Base-by-base conservation (phyloP, 2,888 invertebrate species). In the Agrochola macilenta region DNA sequence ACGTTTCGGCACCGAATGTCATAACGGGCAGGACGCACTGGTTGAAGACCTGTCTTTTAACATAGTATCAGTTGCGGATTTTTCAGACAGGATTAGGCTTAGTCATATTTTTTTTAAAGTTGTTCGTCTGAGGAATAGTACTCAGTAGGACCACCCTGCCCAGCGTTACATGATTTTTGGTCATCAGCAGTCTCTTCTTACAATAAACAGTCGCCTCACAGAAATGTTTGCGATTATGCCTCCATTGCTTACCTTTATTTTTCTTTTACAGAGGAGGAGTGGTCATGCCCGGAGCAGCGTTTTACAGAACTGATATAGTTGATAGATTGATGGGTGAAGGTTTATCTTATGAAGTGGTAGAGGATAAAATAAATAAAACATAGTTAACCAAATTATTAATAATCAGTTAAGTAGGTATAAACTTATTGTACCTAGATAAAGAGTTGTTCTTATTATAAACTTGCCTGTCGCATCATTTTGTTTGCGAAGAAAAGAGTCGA, bases 231-330 rank as follows among this genome's bases (percentile, higher is more conserved):
- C 35, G 1, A 63, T 12, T 20, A 20, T 20, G 5, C 30, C 5
- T 63, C 35, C 3, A 64, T 39, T 39, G 9, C 30, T 69, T 43
- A 54, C 7, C 5, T 23, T 3, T 8, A 23, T 20, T 70, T 69
- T 64, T 63, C 0, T 65, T 69, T 92, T 92, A 64, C 89, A 93
- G 93, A 61, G 91, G 91, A 23, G 93, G 93, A 26, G 93, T 93
- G 0, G 68, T 93, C 5, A 89, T 89, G 74, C 88, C 90, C 5
- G 92, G 91, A n/a, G 92, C 92, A 63, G 93, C 92, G 17, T 93
- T 92, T 77, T 84, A 84, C 78, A 88, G 88, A 60, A 92, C 93
- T 0, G 85, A 89, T 35, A 84, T 93, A 49, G 88, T 91, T 11
- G 86, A 92, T n/a, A 87, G 87, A 77, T 76, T 93, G 65, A 83